Base-by-base conservation (phyloP, 1,140 invertebrate genomes). In the Drosophila nigromelanica region DNA sequence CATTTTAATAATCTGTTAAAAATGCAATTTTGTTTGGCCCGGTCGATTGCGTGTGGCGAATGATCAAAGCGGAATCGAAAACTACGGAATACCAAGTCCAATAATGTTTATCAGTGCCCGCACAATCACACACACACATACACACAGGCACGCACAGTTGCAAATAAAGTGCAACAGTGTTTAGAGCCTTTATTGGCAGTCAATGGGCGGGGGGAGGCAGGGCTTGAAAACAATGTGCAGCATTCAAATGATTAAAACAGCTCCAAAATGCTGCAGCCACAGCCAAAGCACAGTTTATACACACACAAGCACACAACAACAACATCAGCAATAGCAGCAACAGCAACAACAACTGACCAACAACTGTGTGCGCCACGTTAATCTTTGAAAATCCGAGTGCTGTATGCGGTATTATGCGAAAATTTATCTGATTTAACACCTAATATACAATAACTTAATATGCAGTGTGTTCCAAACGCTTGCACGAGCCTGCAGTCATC, bases 391-490 rank as follows among this genome's bases (percentile, higher is more conserved):
- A 92, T 92, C 91, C 91, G 89, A 92, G 87, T 92, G 91, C 89
- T 92, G 87, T 90, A 92, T 92, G 91, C 91, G 91, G 91, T 92
- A 92, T 92, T 91, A 92, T 92, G 91, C 91, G 89, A 91, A 92
- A 92, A 92, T 92, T 92, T 92, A 92, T 92, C 91, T 92, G 91
- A 92, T 92, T 92, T 92, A 92, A 92, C 91, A 92, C 91, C 91
- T 92, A 92, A 92, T 92, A 92, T 92, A 92, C 91, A 91, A 92
- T 92, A 92, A 92, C 90, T 91, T 92, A 90, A 92, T 92, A 92
- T 91, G 90, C 89, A 91, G 77, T 87, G 86, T 85, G 76, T 71
- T 82, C 81, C 78, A 73, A 72, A 69, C 80, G 80, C 87, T 82
- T 78, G 76, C 81, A 81, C 63, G 74, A 78, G 78, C 80, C 82